Evolutionary conservation across 2,797 vertebrate species (phyloP), one percentile per base, ranked within the genome.

Genomic region (Coilia nasus): DNA sequence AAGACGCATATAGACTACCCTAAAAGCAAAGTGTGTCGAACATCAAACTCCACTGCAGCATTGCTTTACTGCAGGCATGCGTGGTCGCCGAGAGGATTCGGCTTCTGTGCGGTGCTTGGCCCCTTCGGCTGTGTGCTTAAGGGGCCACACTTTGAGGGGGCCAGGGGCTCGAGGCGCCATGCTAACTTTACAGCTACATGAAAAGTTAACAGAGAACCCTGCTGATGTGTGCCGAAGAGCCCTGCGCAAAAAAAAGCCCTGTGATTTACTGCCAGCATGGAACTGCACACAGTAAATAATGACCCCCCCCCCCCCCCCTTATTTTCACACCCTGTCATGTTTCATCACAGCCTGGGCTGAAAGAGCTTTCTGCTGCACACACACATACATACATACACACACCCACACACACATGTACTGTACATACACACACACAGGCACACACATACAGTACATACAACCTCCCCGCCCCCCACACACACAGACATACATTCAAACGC

Each of bases 161-260:
- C 28, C 12, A 31, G 15, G 31, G 67, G 28, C 28, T 75, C 3
- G 14, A 41, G 67, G 31, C 67, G 17, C 28, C 31, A 35, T 75
- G 67, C 31, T 17, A 75, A 75, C 67, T 71, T 71, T 75, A 75
- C 67, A 41, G 31, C 67, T 75, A 6, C 67, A 75, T 75, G 67
- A 75, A 31, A 71, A 41, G 23, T 17, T 71, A 71, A 71, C 67
- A 75, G 19, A 35, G 28, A 14, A 31, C 11, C 67, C 67, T 31
- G 12, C 28, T 4, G 31, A 35, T 75, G 31, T 15, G 31, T 75
- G 31, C 67, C 6, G 67, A 35, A 35, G 67, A 15, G 3, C 6
- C 14, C 28, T 41, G 28, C n/a, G n/a, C n/a, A n/a, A n/a, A n/a
- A 54, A 54, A 54, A 54, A 54, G 50, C 31, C 28, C 1, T 15